Conservation (phyloP, 2,113 vertebrate genomes). For the Pteruthius melanotis region DNA sequence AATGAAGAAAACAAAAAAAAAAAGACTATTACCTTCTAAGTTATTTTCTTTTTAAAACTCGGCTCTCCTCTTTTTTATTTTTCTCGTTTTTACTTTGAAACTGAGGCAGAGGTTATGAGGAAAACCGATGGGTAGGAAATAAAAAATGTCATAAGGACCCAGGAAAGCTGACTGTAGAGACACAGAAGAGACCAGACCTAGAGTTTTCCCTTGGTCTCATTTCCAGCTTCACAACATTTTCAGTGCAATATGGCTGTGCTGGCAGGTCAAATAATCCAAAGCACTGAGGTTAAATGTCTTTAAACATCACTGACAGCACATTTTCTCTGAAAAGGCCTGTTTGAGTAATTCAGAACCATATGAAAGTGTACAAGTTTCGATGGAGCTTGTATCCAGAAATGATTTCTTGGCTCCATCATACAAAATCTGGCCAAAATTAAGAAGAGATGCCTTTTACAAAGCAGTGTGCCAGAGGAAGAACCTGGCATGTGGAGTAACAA, state of each 20-base stretch:
- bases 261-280: background rate
- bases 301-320: background rate
- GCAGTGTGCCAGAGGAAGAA: background rate
- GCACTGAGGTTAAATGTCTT: background rate
- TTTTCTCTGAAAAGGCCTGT: background rate
- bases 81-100: background rate
- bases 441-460: background rate
- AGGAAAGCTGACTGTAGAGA: background rate
- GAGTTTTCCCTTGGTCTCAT: background rate
- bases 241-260: background rate
- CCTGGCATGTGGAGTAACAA: background rate
- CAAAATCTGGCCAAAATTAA: background rate
- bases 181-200: background rate
- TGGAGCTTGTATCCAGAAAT: background rate
- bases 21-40: background rate
- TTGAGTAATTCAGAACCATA: background rate
- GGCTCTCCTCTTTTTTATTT: background rate
- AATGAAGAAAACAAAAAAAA: background rate
- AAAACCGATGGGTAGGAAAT: background rate
- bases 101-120: background rate
- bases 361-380: accelerated
- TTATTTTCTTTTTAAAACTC: background rate
- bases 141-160: background rate
- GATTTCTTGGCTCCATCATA: background rate
- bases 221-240: background rate